Conservation (phyloP, 2,113 vertebrate genomes). For the Hystrix brachyura region DNA sequence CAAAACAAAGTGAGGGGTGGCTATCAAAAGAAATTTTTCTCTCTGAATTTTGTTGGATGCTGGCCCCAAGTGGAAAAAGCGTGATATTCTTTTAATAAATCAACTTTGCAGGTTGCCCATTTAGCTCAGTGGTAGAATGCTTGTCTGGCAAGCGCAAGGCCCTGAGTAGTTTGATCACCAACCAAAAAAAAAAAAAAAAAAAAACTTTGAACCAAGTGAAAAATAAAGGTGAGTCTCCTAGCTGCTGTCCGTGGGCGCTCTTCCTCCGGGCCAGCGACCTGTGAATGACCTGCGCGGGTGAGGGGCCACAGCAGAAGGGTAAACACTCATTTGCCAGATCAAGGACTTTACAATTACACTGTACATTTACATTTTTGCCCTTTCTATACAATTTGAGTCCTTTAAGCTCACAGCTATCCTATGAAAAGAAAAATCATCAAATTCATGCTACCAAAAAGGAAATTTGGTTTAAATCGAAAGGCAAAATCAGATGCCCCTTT, state of each 20-base stretch:
- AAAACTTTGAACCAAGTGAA: no score
- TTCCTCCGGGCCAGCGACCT: no score
- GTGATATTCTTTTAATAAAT: neutral
- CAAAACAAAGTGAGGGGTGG: neutral
- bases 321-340: neutral
- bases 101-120: neutral
- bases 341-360: neutral
- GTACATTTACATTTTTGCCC: neutral
- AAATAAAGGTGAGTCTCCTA: neutral
- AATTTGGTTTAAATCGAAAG: neutral
- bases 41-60: neutral
- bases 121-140: no score
- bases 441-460: neutral
- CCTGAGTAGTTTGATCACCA: no score
- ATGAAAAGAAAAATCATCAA: neutral
- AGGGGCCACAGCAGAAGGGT: no score
- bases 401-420: neutral
- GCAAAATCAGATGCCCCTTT: neutral
- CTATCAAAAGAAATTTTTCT: neutral
- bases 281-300: no score
- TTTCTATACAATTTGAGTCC: neutral
- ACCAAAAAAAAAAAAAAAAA: no score
- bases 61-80: slow-evolving; percentile 6
- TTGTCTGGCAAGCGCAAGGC: no score
- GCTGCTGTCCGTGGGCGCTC: no score